Base-by-base conservation (phyloP, 2,113 vertebrate genomes). In the Arenaria interpres region DNA sequence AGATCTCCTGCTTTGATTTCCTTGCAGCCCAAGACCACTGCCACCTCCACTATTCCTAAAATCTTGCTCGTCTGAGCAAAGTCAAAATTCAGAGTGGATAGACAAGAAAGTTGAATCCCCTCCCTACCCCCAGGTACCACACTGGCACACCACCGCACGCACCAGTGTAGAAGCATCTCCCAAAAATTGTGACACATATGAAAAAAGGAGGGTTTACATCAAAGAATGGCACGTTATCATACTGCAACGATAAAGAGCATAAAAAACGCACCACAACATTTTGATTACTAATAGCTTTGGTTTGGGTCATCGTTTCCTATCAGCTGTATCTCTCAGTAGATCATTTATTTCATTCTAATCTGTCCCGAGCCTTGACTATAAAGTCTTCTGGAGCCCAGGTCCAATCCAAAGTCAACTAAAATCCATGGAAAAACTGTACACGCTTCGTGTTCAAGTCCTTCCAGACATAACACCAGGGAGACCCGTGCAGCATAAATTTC, bases 381-480 rank as follows among this genome's bases (percentile, higher is more conserved):
- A 87, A 71, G 21, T 25, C 62, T 63, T 78, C 57, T 25, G 27
- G 48, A 85, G 15, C 33, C 24, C 39, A 37, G 18, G 27, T 63
- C 13, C 33, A 20, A 87, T 19, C 48, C 71, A 45, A 82, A 86
- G 15, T 53, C 74, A 81, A 37, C 12, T 77, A 14, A 73, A 93
- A 64, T 18, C 63, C 54, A 73, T 5, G 28, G 32, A 73, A 85
- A 68, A 72, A 24, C 13, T 23, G 10, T 8, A 50, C 9, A 59
- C 1, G 7, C 5, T 53, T 77, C 24, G n/a, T 35, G 7, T 66
- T 75, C 72, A 76, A 46, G 30, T 33, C 54, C 48, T 83, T 95
- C 45, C 57, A 92, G 41, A 35, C 35, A 46, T 71, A 91, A 93
- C 43, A 51, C 43, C 33, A 89, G 84, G 33, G 48, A 97, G 93